Base-by-base conservation (phyloP, 1,140 invertebrate genomes). In the Lasaia peninsularis region DNA sequence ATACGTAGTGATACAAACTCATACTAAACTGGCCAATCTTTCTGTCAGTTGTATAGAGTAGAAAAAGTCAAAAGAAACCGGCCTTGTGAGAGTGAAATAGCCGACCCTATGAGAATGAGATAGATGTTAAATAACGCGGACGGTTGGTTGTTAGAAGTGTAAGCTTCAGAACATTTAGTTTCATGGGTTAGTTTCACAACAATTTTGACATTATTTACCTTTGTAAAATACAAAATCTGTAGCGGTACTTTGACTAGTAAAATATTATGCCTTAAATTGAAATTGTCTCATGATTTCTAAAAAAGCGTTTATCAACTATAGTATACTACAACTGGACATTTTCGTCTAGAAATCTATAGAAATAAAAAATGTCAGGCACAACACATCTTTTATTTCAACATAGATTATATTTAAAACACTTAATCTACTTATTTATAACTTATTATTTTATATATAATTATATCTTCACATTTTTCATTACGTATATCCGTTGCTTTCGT, bases 401-500 rank as follows among this genome's bases (percentile, higher is more conserved):
- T 44, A 44, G 37, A 44, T 44, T 44, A 44, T 44, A 44, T 9
- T 44, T 44, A 44, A 44, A 44, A 44, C 37, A 44, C 37, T 44
- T 48, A 48, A 1, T 48, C 20, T 48, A 21, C 62, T 69, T 71
- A 58, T 70, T 18, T 57, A 60, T 59, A 54, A 48, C 44, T 64
- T 71, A 72, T 64, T 71, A 72, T 68, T 66, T 73, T 76, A 77
- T 78, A 81, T 78, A 79, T 71, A 68, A 73, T 67, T 79, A 78
- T 71, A 73, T 71, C 70, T 76, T 73, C 78, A 83, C 78, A 55
- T 64, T 72, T 53, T 53, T 56, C 53, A 54, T 86, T 86, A 86
- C 83, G 83, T 86, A 86, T 86, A 85, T 86, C 73, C 73, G 78
- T 86, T 85, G 48, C 74, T 48, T 80, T 48, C 73, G 77, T 82